Conservation (phyloP, 2,113 vertebrate species). For the Apus apus region DNA sequence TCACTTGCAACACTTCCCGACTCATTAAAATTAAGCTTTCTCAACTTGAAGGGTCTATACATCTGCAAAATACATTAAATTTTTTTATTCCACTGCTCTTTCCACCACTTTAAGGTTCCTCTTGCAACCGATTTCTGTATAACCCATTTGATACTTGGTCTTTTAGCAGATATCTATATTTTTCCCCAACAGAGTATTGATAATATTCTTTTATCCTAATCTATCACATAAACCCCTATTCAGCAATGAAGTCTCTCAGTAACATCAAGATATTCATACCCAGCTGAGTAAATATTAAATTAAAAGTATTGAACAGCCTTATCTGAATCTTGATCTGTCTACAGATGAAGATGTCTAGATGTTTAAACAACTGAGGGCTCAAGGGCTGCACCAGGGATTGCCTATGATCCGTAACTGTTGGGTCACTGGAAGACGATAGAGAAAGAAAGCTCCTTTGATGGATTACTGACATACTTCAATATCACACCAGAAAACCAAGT, state of each 20-base stretch:
- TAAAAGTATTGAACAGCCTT: not conserved
- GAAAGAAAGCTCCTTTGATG: not conserved
- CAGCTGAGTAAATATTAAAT: not conserved
- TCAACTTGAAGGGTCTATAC: not conserved
- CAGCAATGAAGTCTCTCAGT: not conserved
- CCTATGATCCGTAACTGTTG: not conserved
- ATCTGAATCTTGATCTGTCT: not conserved
- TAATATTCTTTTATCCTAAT: not conserved
- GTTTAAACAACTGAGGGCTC: not conserved
- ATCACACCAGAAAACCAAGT: not conserved
- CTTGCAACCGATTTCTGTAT: not conserved
- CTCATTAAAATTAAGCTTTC: not conserved
- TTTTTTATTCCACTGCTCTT: not conserved
- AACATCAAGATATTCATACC: not conserved
- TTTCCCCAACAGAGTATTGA: not conserved
- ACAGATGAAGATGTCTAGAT: not conserved
- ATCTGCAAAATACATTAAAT: not conserved
- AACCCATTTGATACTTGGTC: not conserved
- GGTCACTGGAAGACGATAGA: not conserved
- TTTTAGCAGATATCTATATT: not conserved
- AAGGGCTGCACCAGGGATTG: not conserved
- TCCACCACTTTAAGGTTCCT: not conserved
- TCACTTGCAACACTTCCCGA: not conserved
- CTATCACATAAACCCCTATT: not conserved
- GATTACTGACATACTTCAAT: not conserved